These are phyloP conservation scores for Cybosia mesomella DNA, from an alignment of 2,888 invertebrate genomes.

Conservation along the genomic window DNA sequence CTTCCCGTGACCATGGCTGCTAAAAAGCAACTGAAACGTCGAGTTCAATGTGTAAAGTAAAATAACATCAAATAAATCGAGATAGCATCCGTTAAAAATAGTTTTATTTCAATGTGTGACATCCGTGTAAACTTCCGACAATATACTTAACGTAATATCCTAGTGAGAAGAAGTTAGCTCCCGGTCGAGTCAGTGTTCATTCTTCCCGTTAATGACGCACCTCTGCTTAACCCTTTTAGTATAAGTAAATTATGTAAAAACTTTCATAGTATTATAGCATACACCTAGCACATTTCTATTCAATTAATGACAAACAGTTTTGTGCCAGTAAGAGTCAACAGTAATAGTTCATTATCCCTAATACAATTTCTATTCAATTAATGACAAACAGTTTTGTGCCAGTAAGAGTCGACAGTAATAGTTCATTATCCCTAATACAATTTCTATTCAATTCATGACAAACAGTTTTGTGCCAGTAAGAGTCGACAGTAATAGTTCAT, in stretches of 20 bases:
- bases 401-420: background rate
- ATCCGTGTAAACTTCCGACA: no score
- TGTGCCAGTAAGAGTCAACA: conserved; percentile 3
- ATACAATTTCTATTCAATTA: conserved; percentile 11
- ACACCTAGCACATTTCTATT: conserved; percentile 8
- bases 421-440: no score
- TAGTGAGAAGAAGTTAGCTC: background rate
- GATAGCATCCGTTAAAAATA: no score
- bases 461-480: conserved; percentile 10
- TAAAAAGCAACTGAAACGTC: no score
- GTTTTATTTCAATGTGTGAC: no score
- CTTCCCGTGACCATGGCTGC: no score
- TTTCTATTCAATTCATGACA: conserved; percentile 12
- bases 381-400: conserved; percentile 10
- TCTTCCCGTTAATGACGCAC: background rate
- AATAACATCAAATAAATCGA: no score
- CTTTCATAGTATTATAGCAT: background rate
- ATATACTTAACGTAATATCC: background rate
- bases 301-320: conserved; percentile 15
- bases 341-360: no score
- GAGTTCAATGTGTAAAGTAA: no score
- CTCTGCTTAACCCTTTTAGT: background rate
- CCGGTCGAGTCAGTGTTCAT: background rate
- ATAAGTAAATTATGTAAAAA: background rate
- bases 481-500: conserved; percentile 7